These are phyloP conservation scores for Dicentrarchus labrax DNA, from an alignment of 2,113 vertebrate species.

Conservation along the genomic window DNA sequence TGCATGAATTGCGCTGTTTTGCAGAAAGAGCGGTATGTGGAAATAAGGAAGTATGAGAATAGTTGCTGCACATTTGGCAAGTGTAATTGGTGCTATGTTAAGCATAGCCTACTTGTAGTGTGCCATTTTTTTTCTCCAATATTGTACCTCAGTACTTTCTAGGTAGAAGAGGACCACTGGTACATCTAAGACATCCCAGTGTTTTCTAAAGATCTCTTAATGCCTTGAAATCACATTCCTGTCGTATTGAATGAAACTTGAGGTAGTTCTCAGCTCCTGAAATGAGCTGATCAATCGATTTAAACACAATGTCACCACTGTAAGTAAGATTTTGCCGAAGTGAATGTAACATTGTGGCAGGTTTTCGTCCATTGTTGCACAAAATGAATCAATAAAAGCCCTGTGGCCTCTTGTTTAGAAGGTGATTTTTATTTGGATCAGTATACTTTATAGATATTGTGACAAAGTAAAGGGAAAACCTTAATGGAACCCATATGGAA, in stretches of 20 bases:
- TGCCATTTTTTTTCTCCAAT: slow-evolving; percentile 61
- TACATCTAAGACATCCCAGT: slow-evolving; percentile 50
- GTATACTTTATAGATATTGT: neutral
- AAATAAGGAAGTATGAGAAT: slow-evolving; percentile 48
- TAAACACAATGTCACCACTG: slow-evolving; percentile 59
- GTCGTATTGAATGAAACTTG: slow-evolving; percentile 49
- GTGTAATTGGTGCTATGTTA: slow-evolving; percentile 66
- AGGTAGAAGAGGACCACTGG: slow-evolving; percentile 72
- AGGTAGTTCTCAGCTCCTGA: slow-evolving; percentile 43
- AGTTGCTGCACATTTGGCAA: slow-evolving; percentile 67
- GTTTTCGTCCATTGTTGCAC: slow-evolving; percentile 74
- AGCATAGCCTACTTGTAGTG: slow-evolving; percentile 77
- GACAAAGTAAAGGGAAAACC: neutral
- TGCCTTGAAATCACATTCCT: slow-evolving; percentile 78
- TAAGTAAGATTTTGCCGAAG: slow-evolving; percentile 63
- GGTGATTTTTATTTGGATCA: slow-evolving; percentile 23
- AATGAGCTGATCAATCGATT: slow-evolving; percentile 40
- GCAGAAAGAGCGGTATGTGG: slow-evolving; percentile 60
- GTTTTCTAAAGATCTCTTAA: slow-evolving; percentile 67
- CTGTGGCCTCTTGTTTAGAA: slow-evolving; percentile 73
- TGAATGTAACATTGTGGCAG: slow-evolving; percentile 77
- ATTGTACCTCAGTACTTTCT: slow-evolving; percentile 69
- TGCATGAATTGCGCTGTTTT: slow-evolving; percentile 74
- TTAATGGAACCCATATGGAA: neutral
- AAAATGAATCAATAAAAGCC: slow-evolving; percentile 80